Evolutionary conservation across 2,888 invertebrate species (phyloP), one percentile per base, ranked within the genome.

Genomic region (Cabera pusaria): DNA sequence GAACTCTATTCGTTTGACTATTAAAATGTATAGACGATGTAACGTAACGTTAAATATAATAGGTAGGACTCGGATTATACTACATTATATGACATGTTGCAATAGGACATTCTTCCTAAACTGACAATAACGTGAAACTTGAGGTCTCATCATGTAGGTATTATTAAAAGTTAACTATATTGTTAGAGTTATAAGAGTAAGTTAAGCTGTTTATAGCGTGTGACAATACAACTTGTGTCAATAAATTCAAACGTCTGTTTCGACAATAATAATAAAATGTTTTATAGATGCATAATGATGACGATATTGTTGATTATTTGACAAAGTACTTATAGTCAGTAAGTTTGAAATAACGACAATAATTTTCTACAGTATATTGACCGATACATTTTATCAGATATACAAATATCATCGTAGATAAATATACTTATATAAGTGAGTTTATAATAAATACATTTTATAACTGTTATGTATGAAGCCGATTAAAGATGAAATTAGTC

Each of bases 401-500:
- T 56, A 64, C 58, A 59, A n/a, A 25, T 3, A 1, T 3, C 5
- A 6, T 19, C n/a, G n/a, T n/a, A n/a, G n/a, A n/a, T n/a, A n/a
- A n/a, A n/a, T n/a, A n/a, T n/a, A n/a, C n/a, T n/a, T n/a, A n/a
- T n/a, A n/a, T n/a, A n/a, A n/a, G n/a, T n/a, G n/a, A n/a, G n/a
- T n/a, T n/a, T n/a, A n/a, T n/a, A n/a, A n/a, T n/a, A n/a, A n/a
- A n/a, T n/a, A n/a, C n/a, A n/a, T n/a, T n/a, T n/a, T n/a, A n/a
- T n/a, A n/a, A n/a, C n/a, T n/a, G n/a, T n/a, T n/a, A n/a, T n/a
- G n/a, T n/a, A n/a, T n/a, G n/a, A n/a, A n/a, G n/a, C n/a, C n/a
- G n/a, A n/a, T n/a, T 34, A 26, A 14, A 24, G 12, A n/a, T 56
- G 50, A 75, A 66, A 72, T 73, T 85, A 86, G 85, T 64, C 56